phyloP scores from a whole-genome alignment of 2,113 vertebrate genomes.

The Myxocyprinus asiaticus region DNA sequence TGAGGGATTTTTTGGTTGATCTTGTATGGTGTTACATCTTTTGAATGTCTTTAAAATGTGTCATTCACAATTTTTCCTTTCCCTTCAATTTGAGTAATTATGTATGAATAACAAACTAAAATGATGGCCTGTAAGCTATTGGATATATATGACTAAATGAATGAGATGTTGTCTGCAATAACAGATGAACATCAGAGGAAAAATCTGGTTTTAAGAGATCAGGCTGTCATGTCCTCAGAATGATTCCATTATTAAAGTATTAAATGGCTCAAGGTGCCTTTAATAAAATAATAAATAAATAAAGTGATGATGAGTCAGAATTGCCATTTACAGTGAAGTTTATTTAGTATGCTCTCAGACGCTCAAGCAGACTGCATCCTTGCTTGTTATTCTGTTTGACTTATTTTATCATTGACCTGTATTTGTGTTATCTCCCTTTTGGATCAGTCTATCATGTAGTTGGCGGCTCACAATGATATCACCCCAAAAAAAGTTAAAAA shows the following conservation, averaged over 20 bases:
- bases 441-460: no score
- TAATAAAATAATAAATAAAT: neutral
- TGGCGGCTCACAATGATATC: no score
- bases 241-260: neutral
- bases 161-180: neutral
- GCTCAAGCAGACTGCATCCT: no score
- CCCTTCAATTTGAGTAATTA: neutral
- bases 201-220: neutral
- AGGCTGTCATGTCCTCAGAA: neutral
- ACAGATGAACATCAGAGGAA: neutral
- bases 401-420: no score
- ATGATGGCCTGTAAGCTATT: neutral
- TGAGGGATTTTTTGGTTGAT: neutral
- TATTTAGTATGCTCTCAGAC: no score
- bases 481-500: no score
- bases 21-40: neutral
- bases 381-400: no score
- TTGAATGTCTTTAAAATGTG: neutral
- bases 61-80: neutral
- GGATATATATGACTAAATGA: neutral
- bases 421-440: no score
- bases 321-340: no score
- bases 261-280: no score
- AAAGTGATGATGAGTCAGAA: no score
- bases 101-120: neutral